These are phyloP conservation scores for Stegodyphus mimosarum DNA, from an alignment of 1,140 invertebrate species.

Conservation along the genomic window DNA sequence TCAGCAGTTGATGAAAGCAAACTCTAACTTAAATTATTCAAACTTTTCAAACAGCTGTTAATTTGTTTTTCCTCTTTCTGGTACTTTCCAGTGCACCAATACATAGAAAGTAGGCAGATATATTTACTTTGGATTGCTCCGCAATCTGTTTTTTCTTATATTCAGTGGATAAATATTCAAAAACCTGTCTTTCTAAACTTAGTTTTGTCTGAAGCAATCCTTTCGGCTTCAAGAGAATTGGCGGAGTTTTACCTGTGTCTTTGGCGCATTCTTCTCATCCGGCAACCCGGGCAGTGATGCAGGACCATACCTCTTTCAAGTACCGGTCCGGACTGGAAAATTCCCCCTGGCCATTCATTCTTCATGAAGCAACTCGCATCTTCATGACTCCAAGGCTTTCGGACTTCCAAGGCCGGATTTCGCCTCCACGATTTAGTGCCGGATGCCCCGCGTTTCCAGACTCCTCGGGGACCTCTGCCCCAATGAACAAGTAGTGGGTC, in stretches of 20 bases:
- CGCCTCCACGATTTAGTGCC: constrained; percentile 34
- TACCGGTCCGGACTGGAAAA: constrained; percentile 38
- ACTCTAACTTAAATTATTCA: too few species aligned
- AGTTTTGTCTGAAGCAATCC: background rate
- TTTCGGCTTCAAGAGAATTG: background rate
- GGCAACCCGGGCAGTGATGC: constrained; percentile 39
- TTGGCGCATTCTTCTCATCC: background rate
- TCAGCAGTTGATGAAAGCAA: too few species aligned
- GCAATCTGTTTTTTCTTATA: too few species aligned
- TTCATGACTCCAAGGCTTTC: background rate
- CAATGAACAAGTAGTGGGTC: constrained; percentile 34
- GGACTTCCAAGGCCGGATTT: constrained; percentile 28
- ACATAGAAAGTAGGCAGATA: too few species aligned
- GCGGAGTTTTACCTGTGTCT: constrained; percentile 1
- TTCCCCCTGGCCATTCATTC: constrained; percentile 44
- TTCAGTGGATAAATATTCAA: too few species aligned
- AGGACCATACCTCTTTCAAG: constrained; percentile 43
- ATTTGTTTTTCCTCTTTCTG: too few species aligned
- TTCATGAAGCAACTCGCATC: constrained; percentile 31
- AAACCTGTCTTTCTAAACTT: background rate
- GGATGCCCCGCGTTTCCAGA: constrained; percentile 10
- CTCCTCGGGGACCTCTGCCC: constrained; percentile 25
- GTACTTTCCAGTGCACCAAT: too few species aligned
- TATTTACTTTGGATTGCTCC: too few species aligned
- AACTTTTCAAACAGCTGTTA: too few species aligned